These are phyloP conservation scores for Phocides pigmalion DNA, from an alignment of 1,140 invertebrate genomes.

Conservation along the genomic window DNA sequence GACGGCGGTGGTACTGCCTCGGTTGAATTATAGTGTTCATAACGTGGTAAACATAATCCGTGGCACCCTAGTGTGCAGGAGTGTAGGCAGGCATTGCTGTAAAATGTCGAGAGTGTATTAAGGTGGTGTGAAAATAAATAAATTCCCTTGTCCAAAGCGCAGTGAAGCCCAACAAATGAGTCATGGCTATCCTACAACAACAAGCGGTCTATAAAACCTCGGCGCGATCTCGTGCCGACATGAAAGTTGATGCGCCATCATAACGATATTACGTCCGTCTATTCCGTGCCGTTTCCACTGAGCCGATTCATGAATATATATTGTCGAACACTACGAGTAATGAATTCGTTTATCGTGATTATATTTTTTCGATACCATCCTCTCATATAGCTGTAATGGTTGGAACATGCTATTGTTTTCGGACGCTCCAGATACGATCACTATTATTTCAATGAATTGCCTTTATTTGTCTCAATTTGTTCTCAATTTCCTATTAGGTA, in stretches of 20 bases:
- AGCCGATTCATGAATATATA: constrained; percentile 47
- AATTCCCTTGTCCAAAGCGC: constrained; percentile 9
- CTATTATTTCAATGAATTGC: constrained; percentile 12
- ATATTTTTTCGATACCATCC: constrained; percentile 35
- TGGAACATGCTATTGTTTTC: constrained; percentile 16
- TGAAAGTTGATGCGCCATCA: constrained; percentile 48
- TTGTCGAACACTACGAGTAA: constrained; percentile 39
- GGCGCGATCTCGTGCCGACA: constrained; percentile 34
- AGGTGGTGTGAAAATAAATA: too few relatives aligned
- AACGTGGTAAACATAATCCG: too few relatives aligned
- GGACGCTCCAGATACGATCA: neutral
- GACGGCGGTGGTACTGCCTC: too few relatives aligned
- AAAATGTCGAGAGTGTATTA: too few relatives aligned
- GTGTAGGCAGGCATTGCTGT: too few relatives aligned
- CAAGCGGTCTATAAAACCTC: constrained; percentile 40
- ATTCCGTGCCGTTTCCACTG: constrained; percentile 31
- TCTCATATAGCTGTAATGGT: neutral
- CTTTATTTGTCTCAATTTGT: neutral
- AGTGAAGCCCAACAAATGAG: neutral
- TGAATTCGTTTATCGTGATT: constrained; percentile 45
- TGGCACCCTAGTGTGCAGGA: too few relatives aligned
- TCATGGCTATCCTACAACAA: constrained; percentile 4
- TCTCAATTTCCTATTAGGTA: neutral
- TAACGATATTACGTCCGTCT: constrained; percentile 35
- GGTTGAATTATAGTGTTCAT: too few relatives aligned